Base-by-base conservation (phyloP, 1,140 invertebrate genomes). In the Aphelenchoides avenae region DNA sequence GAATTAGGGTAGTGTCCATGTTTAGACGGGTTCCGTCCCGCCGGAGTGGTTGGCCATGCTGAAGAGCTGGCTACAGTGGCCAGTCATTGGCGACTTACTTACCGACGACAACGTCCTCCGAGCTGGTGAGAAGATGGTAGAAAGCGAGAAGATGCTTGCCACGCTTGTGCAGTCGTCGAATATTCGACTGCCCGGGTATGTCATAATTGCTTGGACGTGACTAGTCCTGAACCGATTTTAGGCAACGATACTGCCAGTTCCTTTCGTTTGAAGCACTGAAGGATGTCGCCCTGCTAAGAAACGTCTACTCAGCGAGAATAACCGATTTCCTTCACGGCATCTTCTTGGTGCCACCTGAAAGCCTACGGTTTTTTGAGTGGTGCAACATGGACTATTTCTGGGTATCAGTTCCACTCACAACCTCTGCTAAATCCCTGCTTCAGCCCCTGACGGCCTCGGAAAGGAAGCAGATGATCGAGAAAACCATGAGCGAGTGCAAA, bases 131-230 rank as follows among this genome's bases (percentile, higher is more conserved):
- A 40, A 42, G 26, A 61, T 61, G 2, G 50, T 61, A 18, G 61
- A 61, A 13, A 39, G 50, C 22, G 59, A 61, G 41, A 68, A 66
- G 48, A 40, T 51, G 9, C 34, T 61, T 5, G 59, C 59, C 53
- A 61, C 59, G 3, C 11, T 66, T 7, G 30, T 66, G 20, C 59
- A 61, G 30, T 66, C 59, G 1, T 66, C 61, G 26, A 61, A 66
- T 22, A 66, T 61, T 33, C 54, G 59, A n/a, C 15, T 61, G 5
- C 59, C 59, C 5, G 59, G 59, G 62, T 57, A n/a, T 18, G 26
- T 15, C 27, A 3, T 61, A 44, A 22, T 11, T 46, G 64, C 30
- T 64, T 20, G 51, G 2, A 3, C 6, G 6, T 44, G n/a, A 11
- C 29, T 44, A 44, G 9, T 60, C 59, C 27, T 62, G 22, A 61